These are phyloP conservation scores for Cydia amplana DNA, from an alignment of 1,140 invertebrate species.

Conservation along the genomic window DNA sequence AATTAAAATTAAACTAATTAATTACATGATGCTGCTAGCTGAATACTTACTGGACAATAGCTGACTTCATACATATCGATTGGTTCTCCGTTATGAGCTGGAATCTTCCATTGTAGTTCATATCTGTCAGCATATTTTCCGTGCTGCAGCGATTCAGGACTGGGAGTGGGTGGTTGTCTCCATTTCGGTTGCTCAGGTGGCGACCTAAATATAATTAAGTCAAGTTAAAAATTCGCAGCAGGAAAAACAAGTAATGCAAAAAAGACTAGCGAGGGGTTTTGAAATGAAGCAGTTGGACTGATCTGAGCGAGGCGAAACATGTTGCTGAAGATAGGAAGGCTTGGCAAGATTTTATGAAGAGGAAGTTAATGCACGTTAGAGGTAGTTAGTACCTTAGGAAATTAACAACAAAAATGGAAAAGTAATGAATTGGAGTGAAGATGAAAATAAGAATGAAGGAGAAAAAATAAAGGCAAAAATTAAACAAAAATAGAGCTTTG, in stretches of 20 bases:
- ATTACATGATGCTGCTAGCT: conserved; percentile 18
- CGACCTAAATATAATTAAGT: conserved; percentile 51
- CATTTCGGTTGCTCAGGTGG: conserved; percentile 73
- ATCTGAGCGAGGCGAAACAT: no score
- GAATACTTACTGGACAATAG: conserved; percentile 86
- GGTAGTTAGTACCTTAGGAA: no score
- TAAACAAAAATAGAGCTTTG: background rate
- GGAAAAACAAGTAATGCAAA: no score
- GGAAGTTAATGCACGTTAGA: no score
- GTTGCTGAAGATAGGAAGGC: no score
- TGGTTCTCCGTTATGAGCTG: conserved; percentile 92
- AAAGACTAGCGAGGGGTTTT: no score
- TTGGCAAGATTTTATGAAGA: no score
- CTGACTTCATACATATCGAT: conserved; percentile 91
- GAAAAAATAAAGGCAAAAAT: background rate
- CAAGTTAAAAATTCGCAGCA: background rate
- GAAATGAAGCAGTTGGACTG: no score
- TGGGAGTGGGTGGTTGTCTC: conserved; percentile 59
- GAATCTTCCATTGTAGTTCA: conserved; percentile 89
- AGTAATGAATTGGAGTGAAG: no score
- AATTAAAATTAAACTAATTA: no score
- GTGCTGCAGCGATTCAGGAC: conserved; percentile 67
- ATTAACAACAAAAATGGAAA: no score
- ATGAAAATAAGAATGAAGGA: background rate
- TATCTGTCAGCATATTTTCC: conserved; percentile 86